Evolutionary conservation across 2,797 vertebrate genomes (phyloP).

Genomic region (Acropternis orthonyx): DNA sequence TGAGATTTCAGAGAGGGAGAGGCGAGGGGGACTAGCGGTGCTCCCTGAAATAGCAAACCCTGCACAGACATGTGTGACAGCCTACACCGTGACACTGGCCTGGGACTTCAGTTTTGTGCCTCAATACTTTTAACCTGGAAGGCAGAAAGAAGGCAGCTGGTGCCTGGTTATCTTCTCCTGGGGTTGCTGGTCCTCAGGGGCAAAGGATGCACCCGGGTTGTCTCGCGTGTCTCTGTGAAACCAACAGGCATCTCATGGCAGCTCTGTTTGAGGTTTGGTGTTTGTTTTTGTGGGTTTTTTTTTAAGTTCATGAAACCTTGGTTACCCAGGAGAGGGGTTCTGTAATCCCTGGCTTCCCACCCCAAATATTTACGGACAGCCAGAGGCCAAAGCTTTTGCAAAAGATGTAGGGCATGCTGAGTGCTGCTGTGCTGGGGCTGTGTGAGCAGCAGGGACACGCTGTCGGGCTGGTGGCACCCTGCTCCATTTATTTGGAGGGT

Average conservation of each 20-base stretch:
- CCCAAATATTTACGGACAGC: slow-evolving; percentile 23
- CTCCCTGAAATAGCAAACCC: accelerated
- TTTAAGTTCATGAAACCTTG: neutral
- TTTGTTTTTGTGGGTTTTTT: neutral
- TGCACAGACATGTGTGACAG: accelerated
- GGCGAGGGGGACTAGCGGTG: accelerated
- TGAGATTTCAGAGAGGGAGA: neutral
- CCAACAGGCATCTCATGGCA: neutral
- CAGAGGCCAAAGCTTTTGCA: neutral
- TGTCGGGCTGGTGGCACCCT: neutral
- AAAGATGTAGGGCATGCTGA: neutral
- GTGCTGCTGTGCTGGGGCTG: neutral
- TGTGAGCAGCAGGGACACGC: neutral
- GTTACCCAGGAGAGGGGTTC: slow-evolving; percentile 39
- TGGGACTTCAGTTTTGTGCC: neutral
- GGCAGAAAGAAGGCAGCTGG: neutral
- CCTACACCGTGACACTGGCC: accelerated
- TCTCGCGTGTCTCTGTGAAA: neutral
- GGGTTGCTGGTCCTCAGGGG: neutral
- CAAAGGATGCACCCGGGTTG: neutral
- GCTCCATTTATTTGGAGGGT: neutral
- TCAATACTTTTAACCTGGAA: neutral
- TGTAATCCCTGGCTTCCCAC: slow-evolving; percentile 12
- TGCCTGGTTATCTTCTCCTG: neutral
- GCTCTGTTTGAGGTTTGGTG: slow-evolving; percentile 9